phyloP scores from a whole-genome alignment of 2,113 vertebrate genomes.

The Rhea pennata region DNA sequence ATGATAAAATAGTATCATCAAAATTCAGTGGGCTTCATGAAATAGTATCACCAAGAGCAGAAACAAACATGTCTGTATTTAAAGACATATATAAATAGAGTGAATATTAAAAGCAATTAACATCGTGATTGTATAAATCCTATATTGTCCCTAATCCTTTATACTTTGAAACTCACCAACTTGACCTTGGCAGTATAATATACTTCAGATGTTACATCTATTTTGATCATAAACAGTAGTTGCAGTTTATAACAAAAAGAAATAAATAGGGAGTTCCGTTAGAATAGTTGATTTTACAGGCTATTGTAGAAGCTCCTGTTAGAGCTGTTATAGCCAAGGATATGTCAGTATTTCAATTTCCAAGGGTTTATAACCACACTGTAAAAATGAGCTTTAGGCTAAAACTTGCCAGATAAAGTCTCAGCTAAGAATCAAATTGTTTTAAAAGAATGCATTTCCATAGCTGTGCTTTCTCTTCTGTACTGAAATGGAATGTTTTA shows the following conservation, averaged over 20 bases:
- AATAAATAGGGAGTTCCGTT: not conserved
- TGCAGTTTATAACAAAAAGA: not conserved
- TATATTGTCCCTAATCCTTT: not conserved
- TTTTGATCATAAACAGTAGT: not conserved
- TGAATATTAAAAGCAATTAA: not conserved
- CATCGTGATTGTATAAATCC: not conserved
- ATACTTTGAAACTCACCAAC: not conserved
- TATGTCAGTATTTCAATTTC: constrained; percentile 34
- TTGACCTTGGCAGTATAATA: not conserved
- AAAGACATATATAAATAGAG: not conserved
- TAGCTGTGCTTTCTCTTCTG: not conserved
- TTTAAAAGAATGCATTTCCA: constrained; percentile 13
- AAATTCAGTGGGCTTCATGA: not conserved
- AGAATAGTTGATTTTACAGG: not conserved
- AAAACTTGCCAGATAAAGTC: constrained; percentile 14
- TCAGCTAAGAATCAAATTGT: not conserved
- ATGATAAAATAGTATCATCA: not conserved
- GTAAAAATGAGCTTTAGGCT: constrained; percentile 27
- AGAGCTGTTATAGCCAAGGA: not conserved
- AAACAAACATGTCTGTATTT: not conserved
- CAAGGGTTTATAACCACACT: not conserved
- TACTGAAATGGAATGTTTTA: not conserved
- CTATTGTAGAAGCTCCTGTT: not conserved
- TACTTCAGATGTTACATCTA: not conserved
- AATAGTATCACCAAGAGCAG: not conserved